Evolutionary conservation across 2,888 invertebrate genomes (phyloP).

Genomic region (Dorcus parallelipipedus): DNA sequence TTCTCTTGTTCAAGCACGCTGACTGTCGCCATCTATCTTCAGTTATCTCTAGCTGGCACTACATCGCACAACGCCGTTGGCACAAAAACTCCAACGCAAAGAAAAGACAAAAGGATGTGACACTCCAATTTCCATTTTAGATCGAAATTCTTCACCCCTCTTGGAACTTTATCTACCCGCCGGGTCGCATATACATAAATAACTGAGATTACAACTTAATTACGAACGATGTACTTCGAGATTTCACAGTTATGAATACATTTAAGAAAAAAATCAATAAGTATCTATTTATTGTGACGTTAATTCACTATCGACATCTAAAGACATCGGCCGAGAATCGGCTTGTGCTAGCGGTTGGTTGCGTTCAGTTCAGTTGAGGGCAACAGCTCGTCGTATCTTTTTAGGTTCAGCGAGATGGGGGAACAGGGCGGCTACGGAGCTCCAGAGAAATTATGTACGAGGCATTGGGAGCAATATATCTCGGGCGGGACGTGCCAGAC

Average conservation of each 20-base stretch:
- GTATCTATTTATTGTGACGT: not conserved
- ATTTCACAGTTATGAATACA: not conserved
- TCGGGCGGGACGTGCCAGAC: constrained; percentile 51
- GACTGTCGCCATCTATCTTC: constrained; percentile 45
- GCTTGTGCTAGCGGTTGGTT: constrained; percentile 19
- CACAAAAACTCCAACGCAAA: constrained; percentile 38
- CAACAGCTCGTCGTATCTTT: constrained; percentile 30
- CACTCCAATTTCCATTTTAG: constrained; percentile 51
- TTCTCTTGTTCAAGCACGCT: constrained; percentile 44
- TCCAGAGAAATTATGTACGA: constrained; percentile 52
- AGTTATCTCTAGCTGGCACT: constrained; percentile 46
- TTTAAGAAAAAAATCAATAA: too few relatives aligned
- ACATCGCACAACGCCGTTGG: constrained; percentile 39
- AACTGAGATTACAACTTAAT: constrained; percentile 14
- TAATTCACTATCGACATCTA: not conserved
- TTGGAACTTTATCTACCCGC: constrained; percentile 4
- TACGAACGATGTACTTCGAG: constrained; percentile 5
- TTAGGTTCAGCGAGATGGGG: constrained; percentile 25
- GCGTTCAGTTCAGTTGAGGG: constrained; percentile 19
- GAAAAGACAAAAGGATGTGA: constrained; percentile 49
- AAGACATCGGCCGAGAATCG: constrained; percentile 19
- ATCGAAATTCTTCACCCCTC: constrained; percentile 43
- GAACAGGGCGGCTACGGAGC: constrained; percentile 32
- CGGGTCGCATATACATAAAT: constrained; percentile 8
- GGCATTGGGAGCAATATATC: constrained; percentile 53